Evolutionary conservation across 2,888 invertebrate genomes (phyloP).

Genomic region (Drosophila macrospina): DNA sequence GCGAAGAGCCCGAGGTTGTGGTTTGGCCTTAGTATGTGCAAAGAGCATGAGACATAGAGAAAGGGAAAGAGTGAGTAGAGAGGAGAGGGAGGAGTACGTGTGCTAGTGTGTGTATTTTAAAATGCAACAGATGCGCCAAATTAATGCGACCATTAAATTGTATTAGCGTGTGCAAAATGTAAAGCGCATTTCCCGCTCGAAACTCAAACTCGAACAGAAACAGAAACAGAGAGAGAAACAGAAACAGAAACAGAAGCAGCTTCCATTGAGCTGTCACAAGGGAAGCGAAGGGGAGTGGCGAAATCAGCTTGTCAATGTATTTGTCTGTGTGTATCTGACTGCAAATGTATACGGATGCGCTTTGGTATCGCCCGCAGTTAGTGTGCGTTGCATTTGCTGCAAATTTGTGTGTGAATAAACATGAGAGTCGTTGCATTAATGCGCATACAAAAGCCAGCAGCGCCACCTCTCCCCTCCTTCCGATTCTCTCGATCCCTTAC

Average conservation of each 20-base stretch:
- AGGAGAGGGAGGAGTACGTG: conserved; percentile 2
- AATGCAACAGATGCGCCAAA: conserved; percentile 81
- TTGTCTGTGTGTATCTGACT: conserved; percentile 23
- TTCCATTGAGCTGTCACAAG: conserved; percentile 7
- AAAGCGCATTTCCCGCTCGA: conserved; percentile 66
- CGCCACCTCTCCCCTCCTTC: conserved; percentile 21
- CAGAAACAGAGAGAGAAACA: conserved; percentile 20
- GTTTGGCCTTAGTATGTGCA: conserved; percentile 41
- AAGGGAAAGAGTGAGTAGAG: background rate
- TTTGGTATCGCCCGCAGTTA: conserved; percentile 62
- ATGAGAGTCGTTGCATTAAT: conserved; percentile 79
- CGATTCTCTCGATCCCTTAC: background rate
- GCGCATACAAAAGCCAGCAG: conserved; percentile 75
- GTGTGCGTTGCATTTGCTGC: conserved; percentile 70
- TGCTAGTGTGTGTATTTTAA: conserved; percentile 62
- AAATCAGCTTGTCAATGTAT: conserved; percentile 37
- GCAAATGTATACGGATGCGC: conserved; percentile 55
- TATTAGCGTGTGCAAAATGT: conserved; percentile 76
- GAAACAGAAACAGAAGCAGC: conserved; percentile 20
- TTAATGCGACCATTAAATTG: conserved; percentile 81
- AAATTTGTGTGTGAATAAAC: conserved; percentile 79
- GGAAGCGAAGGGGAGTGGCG: conserved; percentile 7
- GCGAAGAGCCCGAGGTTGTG: conserved; percentile 48
- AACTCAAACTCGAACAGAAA: conserved; percentile 28
- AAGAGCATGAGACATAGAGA: conserved; percentile 1